These are phyloP conservation scores for Octopus sinensis DNA, from an alignment of 1,140 invertebrate genomes.

Conservation along the genomic window DNA sequence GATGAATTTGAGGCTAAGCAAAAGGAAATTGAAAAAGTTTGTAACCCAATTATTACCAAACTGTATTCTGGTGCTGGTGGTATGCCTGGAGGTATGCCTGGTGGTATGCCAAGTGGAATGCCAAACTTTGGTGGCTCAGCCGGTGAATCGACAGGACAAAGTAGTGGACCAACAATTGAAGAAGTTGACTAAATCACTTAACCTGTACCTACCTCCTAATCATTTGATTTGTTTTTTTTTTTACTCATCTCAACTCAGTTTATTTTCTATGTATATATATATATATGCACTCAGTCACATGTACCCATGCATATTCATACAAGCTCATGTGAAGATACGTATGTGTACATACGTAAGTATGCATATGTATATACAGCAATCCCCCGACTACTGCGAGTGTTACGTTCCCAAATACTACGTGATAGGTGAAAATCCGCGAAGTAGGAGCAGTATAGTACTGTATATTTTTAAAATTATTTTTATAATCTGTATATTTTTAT, in stretches of 20 bases:
- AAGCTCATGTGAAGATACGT: too few species aligned
- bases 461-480: too few species aligned
- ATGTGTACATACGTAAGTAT: too few species aligned
- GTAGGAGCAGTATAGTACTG: too few species aligned
- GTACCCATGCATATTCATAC: too few species aligned
- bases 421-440: too few species aligned
- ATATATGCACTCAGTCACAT: too few species aligned
- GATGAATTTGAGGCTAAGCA: conserved; percentile 57
- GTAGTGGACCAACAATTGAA: conserved; percentile 37
- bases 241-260: background rate
- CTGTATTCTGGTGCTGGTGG: conserved; percentile 47
- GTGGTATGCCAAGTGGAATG: conserved; percentile 15
- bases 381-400: too few species aligned
- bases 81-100: conserved; percentile 46
- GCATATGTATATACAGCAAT: too few species aligned
- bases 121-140: background rate
- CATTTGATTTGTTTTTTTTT: conserved; percentile 21
- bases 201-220: background rate
- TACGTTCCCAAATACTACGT: too few species aligned
- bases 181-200: conserved; percentile 37
- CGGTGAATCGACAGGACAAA: background rate
- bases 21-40: conserved; percentile 51
- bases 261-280: too few species aligned
- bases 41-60: conserved; percentile 47
- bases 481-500: too few species aligned